These are phyloP conservation scores for Unio delphinus DNA, from an alignment of 2,888 invertebrate species.

Conservation along the genomic window DNA sequence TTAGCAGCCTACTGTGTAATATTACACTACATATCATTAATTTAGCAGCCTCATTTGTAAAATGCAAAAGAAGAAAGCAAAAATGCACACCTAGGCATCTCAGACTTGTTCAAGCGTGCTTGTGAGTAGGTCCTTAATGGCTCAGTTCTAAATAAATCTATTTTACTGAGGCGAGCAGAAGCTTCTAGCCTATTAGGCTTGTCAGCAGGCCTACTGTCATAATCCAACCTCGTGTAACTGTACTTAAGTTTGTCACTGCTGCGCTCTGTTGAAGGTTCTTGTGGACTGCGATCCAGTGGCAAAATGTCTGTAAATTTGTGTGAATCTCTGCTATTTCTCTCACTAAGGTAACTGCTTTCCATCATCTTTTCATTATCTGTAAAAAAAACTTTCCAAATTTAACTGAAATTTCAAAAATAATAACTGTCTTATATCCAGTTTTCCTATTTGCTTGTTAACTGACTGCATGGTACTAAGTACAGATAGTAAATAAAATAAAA, in stretches of 20 bases:
- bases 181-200: neutral
- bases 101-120: conserved; percentile 12
- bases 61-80: neutral
- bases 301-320: neutral
- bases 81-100: conserved; percentile 7
- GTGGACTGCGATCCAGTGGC: too few species aligned
- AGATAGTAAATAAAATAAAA: too few species aligned
- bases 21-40: too few species aligned
- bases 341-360: conserved; percentile 23
- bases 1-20: too few species aligned
- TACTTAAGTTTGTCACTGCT: conserved; percentile 3
- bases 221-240: conserved; percentile 5
- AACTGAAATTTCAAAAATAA: neutral
- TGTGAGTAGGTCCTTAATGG: too few species aligned
- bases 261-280: neutral
- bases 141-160: too few species aligned
- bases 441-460: too few species aligned
- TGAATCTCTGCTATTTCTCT: conserved; percentile 3
- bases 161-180: too few species aligned
- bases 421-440: too few species aligned
- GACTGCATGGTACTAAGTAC: too few species aligned
- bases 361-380: conserved; percentile 15
- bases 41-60: too few species aligned
- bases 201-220: neutral
- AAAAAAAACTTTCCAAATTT: neutral